These are phyloP conservation scores for Dyspetes luteomarginatus DNA, from an alignment of 2,888 invertebrate species.

Conservation along the genomic window DNA sequence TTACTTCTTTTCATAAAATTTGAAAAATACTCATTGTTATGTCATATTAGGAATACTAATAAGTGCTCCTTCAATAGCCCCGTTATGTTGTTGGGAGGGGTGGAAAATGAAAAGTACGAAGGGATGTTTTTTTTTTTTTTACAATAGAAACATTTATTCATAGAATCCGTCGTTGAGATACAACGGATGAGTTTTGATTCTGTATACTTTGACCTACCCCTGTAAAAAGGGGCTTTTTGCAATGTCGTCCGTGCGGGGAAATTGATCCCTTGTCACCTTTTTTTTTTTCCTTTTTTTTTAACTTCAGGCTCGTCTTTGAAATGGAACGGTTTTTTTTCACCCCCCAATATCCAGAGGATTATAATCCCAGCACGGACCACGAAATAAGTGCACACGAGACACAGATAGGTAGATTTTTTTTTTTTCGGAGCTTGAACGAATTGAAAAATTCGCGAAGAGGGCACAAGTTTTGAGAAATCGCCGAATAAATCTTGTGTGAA, in stretches of 20 bases:
- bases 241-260: constrained; percentile 62
- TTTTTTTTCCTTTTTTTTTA: constrained; percentile 25
- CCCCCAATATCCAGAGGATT: constrained; percentile 25
- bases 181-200: constrained; percentile 79
- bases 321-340: constrained; percentile 3
- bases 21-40: too few species aligned
- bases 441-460: constrained; percentile 65
- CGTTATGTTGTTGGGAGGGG: too few species aligned
- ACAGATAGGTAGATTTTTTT: constrained; percentile 76
- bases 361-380: constrained; percentile 71
- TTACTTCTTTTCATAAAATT: too few species aligned
- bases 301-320: constrained; percentile 8
- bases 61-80: too few species aligned
- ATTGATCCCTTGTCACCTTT: constrained; percentile 52
- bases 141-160: constrained; percentile 82
- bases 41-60: too few species aligned
- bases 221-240: constrained; percentile 63
- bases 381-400: constrained; percentile 80
- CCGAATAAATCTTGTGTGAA: constrained; percentile 33
- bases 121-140: constrained; percentile 53
- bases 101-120: not conserved
- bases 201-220: constrained; percentile 71
- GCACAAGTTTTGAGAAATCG: constrained; percentile 51
- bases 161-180: constrained; percentile 78
- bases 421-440: constrained; percentile 61